Conservation (phyloP, 1,140 invertebrate genomes). For the Drosophila azteca region DNA sequence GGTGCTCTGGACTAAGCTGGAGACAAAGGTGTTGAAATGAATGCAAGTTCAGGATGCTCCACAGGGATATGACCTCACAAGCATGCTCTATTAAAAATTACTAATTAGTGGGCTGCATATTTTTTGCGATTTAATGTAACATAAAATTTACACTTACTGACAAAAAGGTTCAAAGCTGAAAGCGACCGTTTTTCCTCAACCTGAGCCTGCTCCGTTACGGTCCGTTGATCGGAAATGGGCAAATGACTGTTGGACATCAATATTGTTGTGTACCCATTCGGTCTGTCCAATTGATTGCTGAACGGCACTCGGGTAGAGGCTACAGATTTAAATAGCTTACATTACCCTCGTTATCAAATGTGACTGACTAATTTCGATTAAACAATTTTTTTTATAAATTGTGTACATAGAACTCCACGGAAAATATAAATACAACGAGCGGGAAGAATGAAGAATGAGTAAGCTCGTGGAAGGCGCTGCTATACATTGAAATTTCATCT, state of each 20-base stretch:
- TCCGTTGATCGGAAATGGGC: slow-evolving; percentile 76
- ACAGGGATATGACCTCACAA: slow-evolving; percentile 96
- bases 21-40: slow-evolving; percentile 93
- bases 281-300: slow-evolving; percentile 64
- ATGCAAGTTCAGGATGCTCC: slow-evolving; percentile 96
- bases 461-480: too few relatives aligned
- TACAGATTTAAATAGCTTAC: background rate
- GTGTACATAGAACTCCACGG: background rate
- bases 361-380: too few relatives aligned
- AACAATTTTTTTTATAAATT: background rate
- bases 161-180: slow-evolving; percentile 90
- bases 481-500: too few relatives aligned
- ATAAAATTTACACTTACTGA: slow-evolving; percentile 84
- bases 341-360: too few relatives aligned
- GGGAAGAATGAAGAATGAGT: too few relatives aligned
- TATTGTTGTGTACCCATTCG: slow-evolving; percentile 73
- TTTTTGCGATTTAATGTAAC: background rate
- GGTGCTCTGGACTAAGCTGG: slow-evolving; percentile 86
- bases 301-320: slow-evolving; percentile 50
- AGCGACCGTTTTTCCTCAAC: slow-evolving; percentile 90
- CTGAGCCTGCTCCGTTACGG: slow-evolving; percentile 82
- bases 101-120: background rate
- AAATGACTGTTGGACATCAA: slow-evolving; percentile 52
- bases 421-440: background rate
- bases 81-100: slow-evolving; percentile 85